These are phyloP conservation scores for Hepsetus odoe DNA, from an alignment of 2,113 vertebrate species.

Conservation along the genomic window DNA sequence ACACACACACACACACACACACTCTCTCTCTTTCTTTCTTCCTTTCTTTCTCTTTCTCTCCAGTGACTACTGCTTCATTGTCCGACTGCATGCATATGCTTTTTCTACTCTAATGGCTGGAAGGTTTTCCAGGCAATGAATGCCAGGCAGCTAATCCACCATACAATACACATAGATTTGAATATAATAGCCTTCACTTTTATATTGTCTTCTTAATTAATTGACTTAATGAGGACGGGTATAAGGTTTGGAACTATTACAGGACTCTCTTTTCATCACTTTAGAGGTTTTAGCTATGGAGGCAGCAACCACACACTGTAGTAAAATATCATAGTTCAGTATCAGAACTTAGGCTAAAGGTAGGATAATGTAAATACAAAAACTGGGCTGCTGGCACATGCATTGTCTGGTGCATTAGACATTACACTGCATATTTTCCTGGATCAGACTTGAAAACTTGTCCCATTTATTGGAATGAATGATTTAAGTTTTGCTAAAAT, in stretches of 20 bases:
- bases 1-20: too few relatives aligned
- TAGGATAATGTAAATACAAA: background rate
- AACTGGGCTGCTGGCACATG: background rate
- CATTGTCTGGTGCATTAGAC: background rate
- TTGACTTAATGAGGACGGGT: background rate
- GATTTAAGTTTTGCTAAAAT: too few relatives aligned
- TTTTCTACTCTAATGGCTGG: background rate
- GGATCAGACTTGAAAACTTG: background rate
- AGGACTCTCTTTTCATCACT: background rate
- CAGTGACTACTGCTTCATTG: background rate
- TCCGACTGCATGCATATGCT: slow-evolving; percentile 1
- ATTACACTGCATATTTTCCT: background rate
- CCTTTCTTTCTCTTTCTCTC: too few relatives aligned
- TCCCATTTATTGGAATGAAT: background rate
- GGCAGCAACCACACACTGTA: background rate
- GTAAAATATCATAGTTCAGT: background rate
- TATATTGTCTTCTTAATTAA: background rate
- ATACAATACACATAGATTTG: slow-evolving; percentile 4
- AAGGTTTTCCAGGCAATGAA: background rate
- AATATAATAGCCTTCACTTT: background rate
- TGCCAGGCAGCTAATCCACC: background rate
- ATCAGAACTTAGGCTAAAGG: background rate
- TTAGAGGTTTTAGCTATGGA: background rate
- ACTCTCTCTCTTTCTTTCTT: too few relatives aligned
- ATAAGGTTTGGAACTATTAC: background rate